Conservation (phyloP, 2,888 invertebrate species). For the Pasiphila rectangulata region DNA sequence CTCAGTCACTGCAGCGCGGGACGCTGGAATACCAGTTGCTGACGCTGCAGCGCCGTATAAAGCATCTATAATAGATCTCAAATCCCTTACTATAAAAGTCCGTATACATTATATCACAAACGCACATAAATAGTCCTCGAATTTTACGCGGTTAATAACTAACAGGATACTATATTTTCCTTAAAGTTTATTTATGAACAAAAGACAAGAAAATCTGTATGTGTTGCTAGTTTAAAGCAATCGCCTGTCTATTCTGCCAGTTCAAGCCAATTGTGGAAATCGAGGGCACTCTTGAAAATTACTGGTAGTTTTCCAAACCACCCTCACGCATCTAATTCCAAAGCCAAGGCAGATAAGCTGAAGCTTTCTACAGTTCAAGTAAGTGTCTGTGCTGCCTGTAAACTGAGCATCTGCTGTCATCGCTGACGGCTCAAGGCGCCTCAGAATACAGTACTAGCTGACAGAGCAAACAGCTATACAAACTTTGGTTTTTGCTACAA, state of each 20-base stretch:
- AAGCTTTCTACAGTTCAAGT: conserved; percentile 39
- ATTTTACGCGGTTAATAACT: no score
- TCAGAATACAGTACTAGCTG: conserved; percentile 14
- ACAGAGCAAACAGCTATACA: neutral
- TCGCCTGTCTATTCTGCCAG: neutral
- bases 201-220: no score
- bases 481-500: neutral
- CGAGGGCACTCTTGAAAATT: conserved; percentile 6
- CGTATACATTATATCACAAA: no score
- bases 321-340: conserved; percentile 27
- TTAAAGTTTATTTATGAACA: no score
- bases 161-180: no score
- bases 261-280: neutral
- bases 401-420: conserved; percentile 42
- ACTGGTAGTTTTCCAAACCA: conserved; percentile 16
- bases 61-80: no score
- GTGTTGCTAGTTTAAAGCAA: neutral
- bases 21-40: no score
- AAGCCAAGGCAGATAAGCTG: conserved; percentile 29
- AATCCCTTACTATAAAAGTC: no score
- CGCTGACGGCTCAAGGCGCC: conserved; percentile 47
- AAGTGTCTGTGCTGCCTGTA: conserved; percentile 17
- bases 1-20: no score
- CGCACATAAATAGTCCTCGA: no score
- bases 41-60: no score